Percentiles rank a stretch among this genome's conserved stretches.
Evolutionary conservation across 35 echinoderm and acorn worm genomes (phyloP).

Genomic region (Acanthaster planci): DNA sequence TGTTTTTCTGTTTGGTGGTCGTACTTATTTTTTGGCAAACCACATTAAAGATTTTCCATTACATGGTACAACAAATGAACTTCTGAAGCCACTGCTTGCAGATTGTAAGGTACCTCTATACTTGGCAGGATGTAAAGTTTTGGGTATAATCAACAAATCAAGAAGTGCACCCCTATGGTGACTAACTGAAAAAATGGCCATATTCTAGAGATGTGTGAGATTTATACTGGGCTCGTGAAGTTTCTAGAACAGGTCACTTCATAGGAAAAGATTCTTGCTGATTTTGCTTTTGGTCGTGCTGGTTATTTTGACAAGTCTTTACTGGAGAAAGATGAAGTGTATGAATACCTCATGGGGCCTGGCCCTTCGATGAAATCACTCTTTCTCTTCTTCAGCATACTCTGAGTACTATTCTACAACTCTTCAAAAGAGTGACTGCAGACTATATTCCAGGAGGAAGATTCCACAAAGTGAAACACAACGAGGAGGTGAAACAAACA

Average conservation of each 20-base stretch:
- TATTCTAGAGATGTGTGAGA: slow-evolving; percentile 28
- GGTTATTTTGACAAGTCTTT: neutral
- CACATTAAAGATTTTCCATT: slow-evolving; percentile 4
- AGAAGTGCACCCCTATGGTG: slow-evolving; percentile 43
- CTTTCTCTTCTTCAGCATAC: neutral
- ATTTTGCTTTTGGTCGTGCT: neutral
- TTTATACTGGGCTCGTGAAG: slow-evolving; percentile 13
- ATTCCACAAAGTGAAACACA: neutral
- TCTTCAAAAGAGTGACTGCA: slow-evolving; percentile 10
- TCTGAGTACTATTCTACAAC: neutral
- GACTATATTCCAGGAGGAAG: slow-evolving; percentile 35
- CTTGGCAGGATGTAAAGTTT: slow-evolving; percentile 48
- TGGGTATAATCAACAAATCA: slow-evolving; percentile 35
- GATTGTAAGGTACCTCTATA: slow-evolving; percentile 8
- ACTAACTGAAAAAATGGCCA: slow-evolving; percentile 36
- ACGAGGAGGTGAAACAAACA: neutral
- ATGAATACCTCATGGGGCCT: neutral
- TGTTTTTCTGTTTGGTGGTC: slow-evolving; percentile 46
- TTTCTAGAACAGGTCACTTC: neutral
- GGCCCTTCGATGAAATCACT: slow-evolving; percentile 35
- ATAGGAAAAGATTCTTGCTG: neutral
- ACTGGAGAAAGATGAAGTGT: slow-evolving; percentile 20
- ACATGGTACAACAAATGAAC: slow-evolving; percentile 20
- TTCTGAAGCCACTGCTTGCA: slow-evolving; percentile 4
- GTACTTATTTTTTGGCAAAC: neutral